Conservation (phyloP, 2,797 vertebrate genomes). For the Simalia tracyae region DNA sequence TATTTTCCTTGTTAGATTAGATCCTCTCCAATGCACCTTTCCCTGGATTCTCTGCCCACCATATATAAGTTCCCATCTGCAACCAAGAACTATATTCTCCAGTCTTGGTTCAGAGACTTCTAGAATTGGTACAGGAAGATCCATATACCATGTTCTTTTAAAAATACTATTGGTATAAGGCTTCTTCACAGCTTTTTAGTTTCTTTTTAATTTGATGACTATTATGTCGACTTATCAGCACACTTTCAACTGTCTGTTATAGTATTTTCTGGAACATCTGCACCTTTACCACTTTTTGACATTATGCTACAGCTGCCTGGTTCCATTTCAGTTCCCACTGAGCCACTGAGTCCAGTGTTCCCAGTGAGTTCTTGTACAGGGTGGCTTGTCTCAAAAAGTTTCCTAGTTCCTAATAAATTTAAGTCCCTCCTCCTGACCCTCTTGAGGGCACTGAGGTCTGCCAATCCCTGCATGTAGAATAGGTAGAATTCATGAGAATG, state of each 20-base stretch:
- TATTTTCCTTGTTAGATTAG: too few relatives aligned
- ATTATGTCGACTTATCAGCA: background rate
- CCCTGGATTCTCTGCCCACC: background rate
- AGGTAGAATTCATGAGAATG: too few relatives aligned
- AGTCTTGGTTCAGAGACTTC: background rate
- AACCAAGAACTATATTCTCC: background rate
- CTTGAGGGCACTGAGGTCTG: too few relatives aligned
- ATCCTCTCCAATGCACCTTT: too few relatives aligned
- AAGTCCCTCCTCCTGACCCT: background rate
- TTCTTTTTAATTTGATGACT: background rate
- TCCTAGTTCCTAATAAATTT: background rate
- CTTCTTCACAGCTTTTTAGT: background rate
- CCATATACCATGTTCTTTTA: background rate
- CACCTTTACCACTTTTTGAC: background rate
- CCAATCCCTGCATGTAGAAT: too few relatives aligned
- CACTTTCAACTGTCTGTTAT: background rate
- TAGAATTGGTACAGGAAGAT: background rate
- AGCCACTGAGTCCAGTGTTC: background rate
- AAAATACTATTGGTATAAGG: background rate
- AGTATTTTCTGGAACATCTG: background rate
- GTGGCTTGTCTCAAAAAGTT: background rate
- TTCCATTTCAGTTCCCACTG: background rate
- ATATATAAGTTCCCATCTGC: background rate
- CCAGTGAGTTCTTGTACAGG: background rate
- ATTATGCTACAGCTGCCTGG: background rate